A percentile compares a stretch with the other conserved stretches of the same genome.
These are phyloP conservation scores for Dexiosoma caninum DNA, from an alignment of 2,888 invertebrate species.

Conservation along the genomic window DNA sequence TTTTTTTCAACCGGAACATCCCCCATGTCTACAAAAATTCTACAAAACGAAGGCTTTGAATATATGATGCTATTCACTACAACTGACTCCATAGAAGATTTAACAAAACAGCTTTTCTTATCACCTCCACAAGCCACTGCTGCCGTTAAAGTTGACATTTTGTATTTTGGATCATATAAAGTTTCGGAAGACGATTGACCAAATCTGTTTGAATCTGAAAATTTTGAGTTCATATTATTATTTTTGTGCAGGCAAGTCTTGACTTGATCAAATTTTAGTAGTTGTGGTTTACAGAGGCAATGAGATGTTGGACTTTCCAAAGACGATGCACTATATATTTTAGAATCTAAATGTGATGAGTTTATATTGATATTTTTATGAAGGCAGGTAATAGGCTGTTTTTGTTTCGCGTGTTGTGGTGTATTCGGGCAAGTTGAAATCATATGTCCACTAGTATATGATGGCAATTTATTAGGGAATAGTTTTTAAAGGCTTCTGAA, in stretches of 20 bases:
- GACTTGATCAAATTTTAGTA: conserved; percentile 35
- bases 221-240: conserved; percentile 12
- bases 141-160: conserved; percentile 44
- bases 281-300: conserved; percentile 8
- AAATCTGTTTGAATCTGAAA: conserved; percentile 2
- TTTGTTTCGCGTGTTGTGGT: conserved; percentile 32
- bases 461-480: conserved; percentile 33
- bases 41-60: conserved; percentile 57
- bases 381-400: conserved; percentile 42
- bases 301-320: conserved; percentile 7
- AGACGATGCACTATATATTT: not conserved
- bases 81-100: conserved; percentile 48
- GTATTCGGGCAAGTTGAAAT: conserved; percentile 38
- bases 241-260: conserved; percentile 22
- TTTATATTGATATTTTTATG: conserved; percentile 6
- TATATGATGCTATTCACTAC: conserved; percentile 61
- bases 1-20: conserved; percentile 1
- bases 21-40: conserved; percentile 51
- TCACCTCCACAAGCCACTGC: conserved; percentile 5
- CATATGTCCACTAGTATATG: conserved; percentile 46
- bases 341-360: conserved; percentile 20
- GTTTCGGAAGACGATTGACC: not conserved
- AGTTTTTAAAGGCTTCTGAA: conserved; percentile 4
- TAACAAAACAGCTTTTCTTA: not conserved
- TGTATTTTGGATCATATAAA: not conserved